Evolutionary conservation across 2,797 vertebrate genomes (phyloP), one percentile per base, ranked within the genome.

Genomic region (Amphiprion clarkii): DNA sequence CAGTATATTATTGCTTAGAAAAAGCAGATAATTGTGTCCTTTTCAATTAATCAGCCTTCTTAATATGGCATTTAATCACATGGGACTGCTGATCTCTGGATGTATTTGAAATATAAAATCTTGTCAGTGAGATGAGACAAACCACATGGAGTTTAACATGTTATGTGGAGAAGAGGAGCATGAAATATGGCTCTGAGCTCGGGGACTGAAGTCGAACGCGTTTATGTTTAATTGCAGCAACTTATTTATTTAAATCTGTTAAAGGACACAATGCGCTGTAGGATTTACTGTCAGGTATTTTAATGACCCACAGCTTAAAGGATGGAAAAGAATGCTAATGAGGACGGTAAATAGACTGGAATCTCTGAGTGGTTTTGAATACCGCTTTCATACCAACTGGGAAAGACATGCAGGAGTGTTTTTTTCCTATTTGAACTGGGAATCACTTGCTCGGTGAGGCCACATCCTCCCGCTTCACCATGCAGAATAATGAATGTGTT

Each of bases 171-270:
- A 39, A 39, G 9, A 71, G 23, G 39, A 55, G 74, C 78, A 76
- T 91, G 85, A 91, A 83, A 83, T 74, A 80, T 69, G 51, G 68
- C 73, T 84, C 16, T 0, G 52, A 76, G 81, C 76, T 71, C n/a
- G 13, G 73, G 79, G 78, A 63, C 52, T 14, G 64, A 67, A 77
- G 87, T 88, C 48, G 56, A 90, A 73, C 79, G 67, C 83, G 65
- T 86, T 90, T 75, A 67, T 74, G 54, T 87, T 82, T 90, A 91
- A 93, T 90, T 90, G 81, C 72, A 23, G 77, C 72, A 23, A 71
- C 90, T 87, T 87, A 91, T 93, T 90, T 73, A 92, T 92, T 88
- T 78, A 72, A 92, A 91, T 85, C 62, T 74, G 77, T 61, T 63
- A 56, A 74, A 85, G 71, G 83, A 90, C 78, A 87, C 75, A 82